Evolutionary conservation across 2,797 vertebrate species (phyloP), one percentile per base, ranked within the genome.

Genomic region (Tenualosa thibaudeaui): DNA sequence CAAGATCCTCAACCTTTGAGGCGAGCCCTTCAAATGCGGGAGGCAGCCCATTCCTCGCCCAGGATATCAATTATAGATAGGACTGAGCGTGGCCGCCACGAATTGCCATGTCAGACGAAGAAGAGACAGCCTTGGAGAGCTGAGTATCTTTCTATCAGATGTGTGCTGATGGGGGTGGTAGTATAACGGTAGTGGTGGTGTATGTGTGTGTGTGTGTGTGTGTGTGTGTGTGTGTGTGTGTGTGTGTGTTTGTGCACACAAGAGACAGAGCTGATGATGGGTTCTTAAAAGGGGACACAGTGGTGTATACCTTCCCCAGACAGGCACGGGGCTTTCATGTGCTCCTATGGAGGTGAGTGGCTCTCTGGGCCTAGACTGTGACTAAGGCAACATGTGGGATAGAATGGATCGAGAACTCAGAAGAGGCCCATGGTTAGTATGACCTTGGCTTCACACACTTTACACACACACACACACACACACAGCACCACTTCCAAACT

Each of bases 31-130:
- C 97, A 98, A 96, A 98, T 95, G 95, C 95, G 95, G 96, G 96
- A 95, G 37, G 96, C 94, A 97, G 96, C 96, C 96, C 95, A 97
- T 99, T 99, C 96, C 96, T 94, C 92, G 91, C 96, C 91, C 96
- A 98, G 97, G 98, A 99, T 99, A 99, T 99, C 98, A 99, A 99
- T 99, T 99, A 99, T 99, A 99, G 98, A 99, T 99, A 99, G 98
- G 95, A 97, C 96, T 97, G 97, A 97, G 96, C 96, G 95, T 95
- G 96, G 95, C 96, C 91, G 95, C 95, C 91, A 96, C 95, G 92
- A 94, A 95, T 97, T 92, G 96, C 93, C 93, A 97, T 98, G 98
- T 99, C 98, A 98, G 96, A 95, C 94, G 89, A 93, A 94, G 94
- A 96, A 97, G 93, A 98, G 98, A 99, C 97, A 99, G 96, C 97